Evolutionary conservation across 2,797 vertebrate species (phyloP).

Genomic region (Thripadectes ignobilis): DNA sequence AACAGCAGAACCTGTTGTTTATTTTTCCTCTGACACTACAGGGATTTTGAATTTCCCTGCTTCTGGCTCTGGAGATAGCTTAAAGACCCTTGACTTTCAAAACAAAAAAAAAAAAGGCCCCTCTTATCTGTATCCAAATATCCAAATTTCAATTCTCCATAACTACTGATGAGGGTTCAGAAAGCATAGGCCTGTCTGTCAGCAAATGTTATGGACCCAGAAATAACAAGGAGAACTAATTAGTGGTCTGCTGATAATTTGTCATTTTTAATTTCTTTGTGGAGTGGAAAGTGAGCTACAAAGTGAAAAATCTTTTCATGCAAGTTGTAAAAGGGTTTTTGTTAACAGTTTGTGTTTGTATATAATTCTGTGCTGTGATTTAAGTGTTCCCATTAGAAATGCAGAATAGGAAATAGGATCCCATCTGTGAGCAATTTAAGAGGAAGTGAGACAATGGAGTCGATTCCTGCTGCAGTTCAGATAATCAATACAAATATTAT

Average conservation of each 20-base stretch:
- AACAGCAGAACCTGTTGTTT: neutral
- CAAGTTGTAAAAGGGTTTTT: conserved; percentile 32
- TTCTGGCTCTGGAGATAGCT: neutral
- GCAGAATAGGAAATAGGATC: conserved; percentile 74
- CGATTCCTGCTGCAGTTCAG: conserved; percentile 73
- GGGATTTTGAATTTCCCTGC: neutral
- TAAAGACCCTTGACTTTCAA: neutral
- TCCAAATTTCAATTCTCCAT: neutral
- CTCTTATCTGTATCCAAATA: neutral
- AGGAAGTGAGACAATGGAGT: conserved; percentile 79
- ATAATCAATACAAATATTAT: conserved; percentile 83
- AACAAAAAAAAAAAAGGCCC: neutral
- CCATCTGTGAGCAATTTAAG: conserved; percentile 79
- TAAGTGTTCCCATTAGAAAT: conserved; percentile 74
- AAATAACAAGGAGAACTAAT: neutral
- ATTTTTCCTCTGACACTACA: neutral
- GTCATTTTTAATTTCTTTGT: conserved; percentile 20
- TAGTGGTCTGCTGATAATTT: conserved; percentile 4
- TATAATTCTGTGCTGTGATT: conserved; percentile 54
- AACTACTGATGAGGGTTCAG: neutral
- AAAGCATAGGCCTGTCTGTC: neutral
- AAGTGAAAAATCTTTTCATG: conserved; percentile 48
- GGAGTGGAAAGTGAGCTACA: neutral
- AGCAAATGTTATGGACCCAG: neutral
- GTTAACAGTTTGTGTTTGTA: conserved; percentile 50